Base-by-base conservation (phyloP, 2,888 invertebrate genomes). In the Cephonodes hylas region DNA sequence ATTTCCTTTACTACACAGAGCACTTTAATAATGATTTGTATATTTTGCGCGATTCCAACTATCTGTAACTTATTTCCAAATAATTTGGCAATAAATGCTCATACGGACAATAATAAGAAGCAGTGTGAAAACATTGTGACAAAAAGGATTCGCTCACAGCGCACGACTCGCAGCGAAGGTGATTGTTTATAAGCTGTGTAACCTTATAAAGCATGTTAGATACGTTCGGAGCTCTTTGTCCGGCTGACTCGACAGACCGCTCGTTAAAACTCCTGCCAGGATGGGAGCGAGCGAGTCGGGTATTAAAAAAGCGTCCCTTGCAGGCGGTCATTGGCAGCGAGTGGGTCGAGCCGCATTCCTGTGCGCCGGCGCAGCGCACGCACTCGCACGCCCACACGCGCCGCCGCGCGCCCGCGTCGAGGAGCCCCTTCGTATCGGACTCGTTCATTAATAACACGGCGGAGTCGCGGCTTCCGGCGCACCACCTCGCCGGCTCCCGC, bases 271-370 rank as follows among this genome's bases (percentile, higher is more conserved):
- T 83, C 83, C 83, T 81, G 83, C 76, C 81, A 83, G 86, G 87
- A 86, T 80, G 83, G 77, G 81, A 83, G 78, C 85, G 80, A 82
- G 82, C 80, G 77, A 84, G 84, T 78, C 80, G 73, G 81, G 79
- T 84, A 81, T 85, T 84, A 88, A 90, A 89, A 90, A 88, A 89
- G 75, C 83, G 87, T 87, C 89, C 89, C 87, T 85, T 77, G 81
- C 83, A 81, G 83, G 87, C 91, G 91, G 91, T 91, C 91, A 89
- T 90, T 91, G 91, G 90, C 91, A 87, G 91, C 89, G 88, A 87
- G 86, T 81, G 85, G 88, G 87, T 83, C 86, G 86, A 84, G 79
- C 90, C 87, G 86, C 91, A 91, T 91, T 91, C 91, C 90, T 89
- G 84, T 84, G 89, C 88, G 86, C 86, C 80, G 72, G 88, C 86